A percentile compares a stretch with the other conserved stretches of the same genome.
Conservation (phyloP, 2,888 invertebrate species). For the Autographa pulchrina region DNA sequence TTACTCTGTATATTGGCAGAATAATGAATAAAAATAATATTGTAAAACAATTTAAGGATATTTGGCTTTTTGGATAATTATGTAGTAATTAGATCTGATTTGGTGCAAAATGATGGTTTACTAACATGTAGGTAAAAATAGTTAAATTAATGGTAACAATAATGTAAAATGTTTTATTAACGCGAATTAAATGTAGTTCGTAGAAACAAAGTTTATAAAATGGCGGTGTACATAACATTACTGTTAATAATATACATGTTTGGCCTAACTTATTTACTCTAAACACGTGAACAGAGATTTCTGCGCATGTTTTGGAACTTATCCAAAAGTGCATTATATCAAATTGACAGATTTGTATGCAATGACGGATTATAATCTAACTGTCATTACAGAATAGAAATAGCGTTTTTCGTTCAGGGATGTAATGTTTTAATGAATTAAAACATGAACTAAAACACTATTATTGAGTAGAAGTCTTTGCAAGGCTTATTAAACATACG, state of each 20-base stretch:
- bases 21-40: slow-evolving; percentile 14
- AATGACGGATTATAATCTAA: neutral
- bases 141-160: slow-evolving; percentile 32
- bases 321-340: neutral
- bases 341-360: neutral
- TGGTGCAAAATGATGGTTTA: slow-evolving; percentile 33
- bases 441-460: neutral
- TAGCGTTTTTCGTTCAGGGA: neutral
- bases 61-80: slow-evolving; percentile 39
- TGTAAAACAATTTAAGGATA: slow-evolving; percentile 24
- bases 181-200: neutral
- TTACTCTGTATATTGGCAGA: slow-evolving; percentile 15
- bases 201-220: neutral
- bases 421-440: neutral
- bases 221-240: slow-evolving; percentile 1
- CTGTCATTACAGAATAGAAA: neutral
- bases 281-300: neutral
- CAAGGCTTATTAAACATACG: neutral
- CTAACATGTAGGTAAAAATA: slow-evolving; percentile 55
- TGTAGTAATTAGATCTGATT: slow-evolving; percentile 44
- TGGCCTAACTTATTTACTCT: neutral
- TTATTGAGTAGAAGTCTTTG: neutral
- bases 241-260: neutral
- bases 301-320: neutral
- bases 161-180: slow-evolving; percentile 1